Evolutionary conservation across 2,888 invertebrate species (phyloP).

Genomic region (Drosophila neonasuta): DNA sequence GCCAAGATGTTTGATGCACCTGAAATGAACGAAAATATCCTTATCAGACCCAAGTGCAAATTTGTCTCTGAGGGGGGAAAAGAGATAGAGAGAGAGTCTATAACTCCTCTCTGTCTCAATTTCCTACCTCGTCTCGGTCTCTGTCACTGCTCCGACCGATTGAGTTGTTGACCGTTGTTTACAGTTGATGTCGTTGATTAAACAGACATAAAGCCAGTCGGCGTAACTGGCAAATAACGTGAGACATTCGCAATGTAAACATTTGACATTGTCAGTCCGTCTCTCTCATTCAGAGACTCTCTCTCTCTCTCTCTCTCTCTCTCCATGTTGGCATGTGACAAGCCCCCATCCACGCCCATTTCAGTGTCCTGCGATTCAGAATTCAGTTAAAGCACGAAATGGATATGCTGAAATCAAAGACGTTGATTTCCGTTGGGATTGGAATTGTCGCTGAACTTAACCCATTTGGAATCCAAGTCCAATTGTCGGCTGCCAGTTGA

Average conservation of each 20-base stretch:
- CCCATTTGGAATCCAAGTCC: constrained; percentile 51
- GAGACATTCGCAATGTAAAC: constrained; percentile 50
- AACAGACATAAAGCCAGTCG: constrained; percentile 64
- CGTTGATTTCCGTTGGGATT: constrained; percentile 72
- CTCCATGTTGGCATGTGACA: constrained; percentile 1
- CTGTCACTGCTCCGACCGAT: constrained; percentile 18
- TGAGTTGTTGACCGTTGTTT: constrained; percentile 67
- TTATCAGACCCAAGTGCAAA: constrained; percentile 11
- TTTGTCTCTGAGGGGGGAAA: not conserved
- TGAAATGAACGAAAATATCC: constrained; percentile 46
- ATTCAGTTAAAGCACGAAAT: constrained; percentile 49
- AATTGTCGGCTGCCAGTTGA: constrained; percentile 58
- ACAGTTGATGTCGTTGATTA: constrained; percentile 68
- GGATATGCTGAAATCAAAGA: constrained; percentile 76
- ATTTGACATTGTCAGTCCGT: constrained; percentile 31
- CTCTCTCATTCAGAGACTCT: not conserved
- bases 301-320: not conserved
- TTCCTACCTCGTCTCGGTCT: not conserved
- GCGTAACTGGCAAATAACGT: constrained; percentile 54
- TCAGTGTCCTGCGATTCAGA: constrained; percentile 33
- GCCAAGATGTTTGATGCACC: constrained; percentile 68
- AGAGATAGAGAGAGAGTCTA: not conserved
- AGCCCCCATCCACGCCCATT: constrained; percentile 25
- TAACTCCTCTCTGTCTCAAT: not conserved
- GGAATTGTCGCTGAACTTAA: constrained; percentile 62